phyloP scores from a whole-genome alignment of 2,113 vertebrate species.

The Toxotes chatareus region DNA sequence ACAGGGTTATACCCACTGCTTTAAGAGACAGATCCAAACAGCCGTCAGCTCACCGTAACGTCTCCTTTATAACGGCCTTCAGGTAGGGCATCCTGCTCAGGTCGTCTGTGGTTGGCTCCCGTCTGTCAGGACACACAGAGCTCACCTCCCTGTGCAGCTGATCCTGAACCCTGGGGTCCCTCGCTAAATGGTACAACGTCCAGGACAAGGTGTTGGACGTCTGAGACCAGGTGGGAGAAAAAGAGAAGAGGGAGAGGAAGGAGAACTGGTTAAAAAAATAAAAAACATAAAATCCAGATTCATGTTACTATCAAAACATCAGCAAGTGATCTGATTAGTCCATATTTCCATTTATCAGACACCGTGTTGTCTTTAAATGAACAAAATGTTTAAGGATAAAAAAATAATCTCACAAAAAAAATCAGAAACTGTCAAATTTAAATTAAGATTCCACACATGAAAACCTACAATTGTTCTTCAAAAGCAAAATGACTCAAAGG shows the following conservation, averaged over 20 bases:
- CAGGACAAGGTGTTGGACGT: conserved; percentile 87
- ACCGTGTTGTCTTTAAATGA: too few relatives aligned
- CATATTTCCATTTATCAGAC: too few relatives aligned
- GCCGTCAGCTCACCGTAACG: conserved; percentile 76
- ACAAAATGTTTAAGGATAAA: too few relatives aligned
- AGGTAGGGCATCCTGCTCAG: conserved; percentile 83
- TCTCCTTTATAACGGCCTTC: conserved; percentile 86
- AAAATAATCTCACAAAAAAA: too few relatives aligned
- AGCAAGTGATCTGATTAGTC: too few relatives aligned
- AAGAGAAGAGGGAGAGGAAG: background rate
- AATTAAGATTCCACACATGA: too few relatives aligned
- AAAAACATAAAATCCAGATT: background rate
- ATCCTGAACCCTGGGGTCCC: conserved; percentile 71
- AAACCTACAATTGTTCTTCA: too few relatives aligned
- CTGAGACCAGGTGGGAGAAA: conserved; percentile 53
- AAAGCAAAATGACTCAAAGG: too few relatives aligned
- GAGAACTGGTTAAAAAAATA: background rate
- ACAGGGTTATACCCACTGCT: too few relatives aligned
- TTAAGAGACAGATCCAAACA: background rate
- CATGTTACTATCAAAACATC: too few relatives aligned
- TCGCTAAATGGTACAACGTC: conserved; percentile 82
- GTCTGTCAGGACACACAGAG: conserved; percentile 71
- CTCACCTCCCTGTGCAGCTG: conserved; percentile 77
- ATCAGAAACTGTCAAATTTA: too few relatives aligned
- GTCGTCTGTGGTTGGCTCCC: conserved; percentile 69